A percentile compares a stretch with the other conserved stretches of the same genome.
These are phyloP conservation scores for Bugulina stolonifera DNA, from an alignment of 2,888 invertebrate genomes.

Conservation along the genomic window DNA sequence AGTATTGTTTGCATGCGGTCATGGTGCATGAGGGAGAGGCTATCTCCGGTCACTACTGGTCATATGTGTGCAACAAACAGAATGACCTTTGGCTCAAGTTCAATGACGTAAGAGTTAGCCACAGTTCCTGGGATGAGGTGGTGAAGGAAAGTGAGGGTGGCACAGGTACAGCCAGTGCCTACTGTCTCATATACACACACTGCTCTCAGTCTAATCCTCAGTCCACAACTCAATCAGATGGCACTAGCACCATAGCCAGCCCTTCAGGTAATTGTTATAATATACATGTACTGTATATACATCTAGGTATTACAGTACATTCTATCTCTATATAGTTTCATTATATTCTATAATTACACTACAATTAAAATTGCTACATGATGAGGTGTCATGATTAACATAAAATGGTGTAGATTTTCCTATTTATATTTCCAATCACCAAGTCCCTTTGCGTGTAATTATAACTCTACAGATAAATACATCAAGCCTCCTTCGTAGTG, in stretches of 20 bases:
- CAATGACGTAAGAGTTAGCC: slow-evolving; percentile 55
- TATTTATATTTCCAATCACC: no score
- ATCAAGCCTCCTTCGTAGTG: no score
- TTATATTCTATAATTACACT: no score
- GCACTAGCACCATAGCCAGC: background rate
- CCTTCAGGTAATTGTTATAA: background rate
- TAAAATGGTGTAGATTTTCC: no score
- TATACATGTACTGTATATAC: no score
- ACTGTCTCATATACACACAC: slow-evolving; percentile 53
- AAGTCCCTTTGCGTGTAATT: no score
- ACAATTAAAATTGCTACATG: no score
- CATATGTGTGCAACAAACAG: slow-evolving; percentile 51
- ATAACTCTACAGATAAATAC: no score
- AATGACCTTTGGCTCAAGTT: slow-evolving; percentile 53
- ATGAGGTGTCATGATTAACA: no score
- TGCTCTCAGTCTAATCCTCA: background rate
- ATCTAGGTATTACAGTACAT: no score
- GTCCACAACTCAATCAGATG: background rate
- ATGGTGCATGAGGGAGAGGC: slow-evolving; percentile 56
- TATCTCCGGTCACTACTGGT: slow-evolving; percentile 56
- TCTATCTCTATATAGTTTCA: no score
- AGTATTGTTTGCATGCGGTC: slow-evolving; percentile 55
- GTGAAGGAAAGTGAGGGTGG: slow-evolving; percentile 55
- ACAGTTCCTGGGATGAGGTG: slow-evolving; percentile 54
- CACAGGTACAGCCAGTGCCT: slow-evolving; percentile 55